Evolutionary conservation across 1,140 invertebrate species (phyloP).

Genomic region (Drosophila prosaltans): DNA sequence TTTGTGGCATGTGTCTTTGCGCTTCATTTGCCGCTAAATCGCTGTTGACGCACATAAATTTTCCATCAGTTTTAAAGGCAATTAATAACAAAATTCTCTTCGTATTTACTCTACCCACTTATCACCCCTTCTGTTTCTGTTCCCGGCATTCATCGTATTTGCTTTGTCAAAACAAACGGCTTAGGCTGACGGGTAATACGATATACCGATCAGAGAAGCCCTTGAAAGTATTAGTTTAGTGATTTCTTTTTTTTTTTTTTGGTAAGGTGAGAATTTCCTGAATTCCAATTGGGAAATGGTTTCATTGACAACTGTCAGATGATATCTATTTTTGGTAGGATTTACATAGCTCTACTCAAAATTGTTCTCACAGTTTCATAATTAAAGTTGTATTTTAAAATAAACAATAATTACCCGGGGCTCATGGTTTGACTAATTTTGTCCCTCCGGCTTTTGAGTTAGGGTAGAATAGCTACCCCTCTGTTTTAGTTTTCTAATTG

Average conservation of each 20-base stretch:
- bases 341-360: not conserved
- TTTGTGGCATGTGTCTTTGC: constrained; percentile 46
- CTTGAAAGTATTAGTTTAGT: constrained; percentile 21
- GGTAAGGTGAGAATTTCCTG: constrained; percentile 42
- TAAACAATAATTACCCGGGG: constrained; percentile 51
- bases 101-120: constrained; percentile 46
- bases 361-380: constrained; percentile 32
- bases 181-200: constrained; percentile 50
- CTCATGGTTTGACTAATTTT: constrained; percentile 37
- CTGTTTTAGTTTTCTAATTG: constrained; percentile 2
- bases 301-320: constrained; percentile 48
- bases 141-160: not conserved
- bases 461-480: constrained; percentile 12
- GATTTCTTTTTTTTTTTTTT: constrained; percentile 23
- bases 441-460: constrained; percentile 8
- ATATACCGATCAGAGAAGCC: constrained; percentile 43
- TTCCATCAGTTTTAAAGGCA: constrained; percentile 29
- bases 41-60: constrained; percentile 63
- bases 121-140: constrained; percentile 5
- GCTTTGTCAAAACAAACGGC: constrained; percentile 37
- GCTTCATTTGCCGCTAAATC: constrained; percentile 52
- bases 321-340: constrained; percentile 36
- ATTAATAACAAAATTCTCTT: constrained; percentile 47
- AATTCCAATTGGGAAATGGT: constrained; percentile 32
- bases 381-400: constrained; percentile 60